phyloP scores from a whole-genome alignment of 2,888 invertebrate genomes.

The Idaea biselata region DNA sequence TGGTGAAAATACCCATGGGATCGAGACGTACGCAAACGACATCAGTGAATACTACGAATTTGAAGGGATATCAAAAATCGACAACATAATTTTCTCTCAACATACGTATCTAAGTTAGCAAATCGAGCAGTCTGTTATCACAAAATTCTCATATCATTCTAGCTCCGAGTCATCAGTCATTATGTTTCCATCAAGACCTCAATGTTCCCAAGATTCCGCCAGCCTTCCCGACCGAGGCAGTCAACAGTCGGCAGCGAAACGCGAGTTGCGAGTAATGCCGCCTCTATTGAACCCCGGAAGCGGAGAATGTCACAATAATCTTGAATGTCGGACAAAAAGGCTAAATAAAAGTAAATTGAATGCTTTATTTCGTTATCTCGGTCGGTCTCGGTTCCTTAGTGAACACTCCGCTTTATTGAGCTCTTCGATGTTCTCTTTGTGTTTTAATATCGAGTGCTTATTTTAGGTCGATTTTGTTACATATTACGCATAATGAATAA shows the following conservation, averaged over 20 bases:
- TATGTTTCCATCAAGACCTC: neutral
- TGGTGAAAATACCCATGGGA: neutral
- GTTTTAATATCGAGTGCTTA: neutral
- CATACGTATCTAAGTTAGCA: neutral
- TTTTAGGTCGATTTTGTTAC: neutral
- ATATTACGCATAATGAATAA: neutral
- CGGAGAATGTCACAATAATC: conserved; percentile 26
- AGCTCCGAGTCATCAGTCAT: neutral
- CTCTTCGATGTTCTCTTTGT: neutral
- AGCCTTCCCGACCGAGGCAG: neutral
- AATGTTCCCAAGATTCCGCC: neutral
- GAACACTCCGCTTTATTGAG: neutral
- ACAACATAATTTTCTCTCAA: too few relatives aligned
- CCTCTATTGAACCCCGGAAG: conserved; percentile 2
- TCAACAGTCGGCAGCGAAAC: neutral
- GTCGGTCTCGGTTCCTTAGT: conserved; percentile 14
- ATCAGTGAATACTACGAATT: neutral
- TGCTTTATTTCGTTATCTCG: conserved; percentile 32
- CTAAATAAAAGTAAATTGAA: conserved; percentile 33
- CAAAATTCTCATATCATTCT: neutral
- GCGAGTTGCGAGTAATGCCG: neutral
- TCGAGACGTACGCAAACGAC: neutral
- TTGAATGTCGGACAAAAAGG: conserved; percentile 22
- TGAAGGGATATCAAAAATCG: neutral
- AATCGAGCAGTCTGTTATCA: neutral